These are phyloP conservation scores for Myotis daubentonii DNA, from an alignment of 2,797 vertebrate species.

Conservation along the genomic window DNA sequence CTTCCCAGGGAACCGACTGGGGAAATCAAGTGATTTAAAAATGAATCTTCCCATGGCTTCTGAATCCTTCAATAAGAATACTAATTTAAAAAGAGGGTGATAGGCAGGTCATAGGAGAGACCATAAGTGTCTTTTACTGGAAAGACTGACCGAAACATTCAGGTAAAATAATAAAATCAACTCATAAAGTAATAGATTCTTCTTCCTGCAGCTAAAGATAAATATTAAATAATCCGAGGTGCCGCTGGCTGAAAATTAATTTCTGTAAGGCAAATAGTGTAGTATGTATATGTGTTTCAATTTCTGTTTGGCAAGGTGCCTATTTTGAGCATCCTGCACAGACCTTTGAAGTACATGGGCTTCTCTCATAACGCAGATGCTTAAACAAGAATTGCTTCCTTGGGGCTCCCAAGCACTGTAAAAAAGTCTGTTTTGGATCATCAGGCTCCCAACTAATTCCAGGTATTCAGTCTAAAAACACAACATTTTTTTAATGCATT, in stretches of 20 bases:
- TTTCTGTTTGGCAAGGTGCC: conserved; percentile 87
- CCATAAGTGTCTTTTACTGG: conserved; percentile 78
- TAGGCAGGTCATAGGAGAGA: neutral
- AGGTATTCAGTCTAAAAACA: conserved; percentile 73
- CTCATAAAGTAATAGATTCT: conserved; percentile 88
- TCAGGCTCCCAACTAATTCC: conserved; percentile 77
- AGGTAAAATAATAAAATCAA: conserved; percentile 83
- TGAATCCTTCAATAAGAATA: neutral
- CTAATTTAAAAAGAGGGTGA: neutral
- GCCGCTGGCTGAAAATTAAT: conserved; percentile 88
- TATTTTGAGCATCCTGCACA: conserved; percentile 82
- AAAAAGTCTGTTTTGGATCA: conserved; percentile 68
- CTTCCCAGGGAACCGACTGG: neutral
- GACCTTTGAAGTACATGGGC: conserved; percentile 82
- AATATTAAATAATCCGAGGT: conserved; percentile 90
- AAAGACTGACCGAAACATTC: conserved; percentile 67
- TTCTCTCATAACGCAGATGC: conserved; percentile 80
- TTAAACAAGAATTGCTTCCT: conserved; percentile 70
- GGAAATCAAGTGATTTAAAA: conserved; percentile 37
- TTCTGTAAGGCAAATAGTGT: conserved; percentile 89
- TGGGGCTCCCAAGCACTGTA: conserved; percentile 31
- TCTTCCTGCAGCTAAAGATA: conserved; percentile 87
- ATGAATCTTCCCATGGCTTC: neutral
- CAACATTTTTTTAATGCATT: conserved; percentile 74
- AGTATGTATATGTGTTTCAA: conserved; percentile 85